Evolutionary conservation across 2,113 vertebrate genomes (phyloP).

Genomic region (Phasianus colchicus): DNA sequence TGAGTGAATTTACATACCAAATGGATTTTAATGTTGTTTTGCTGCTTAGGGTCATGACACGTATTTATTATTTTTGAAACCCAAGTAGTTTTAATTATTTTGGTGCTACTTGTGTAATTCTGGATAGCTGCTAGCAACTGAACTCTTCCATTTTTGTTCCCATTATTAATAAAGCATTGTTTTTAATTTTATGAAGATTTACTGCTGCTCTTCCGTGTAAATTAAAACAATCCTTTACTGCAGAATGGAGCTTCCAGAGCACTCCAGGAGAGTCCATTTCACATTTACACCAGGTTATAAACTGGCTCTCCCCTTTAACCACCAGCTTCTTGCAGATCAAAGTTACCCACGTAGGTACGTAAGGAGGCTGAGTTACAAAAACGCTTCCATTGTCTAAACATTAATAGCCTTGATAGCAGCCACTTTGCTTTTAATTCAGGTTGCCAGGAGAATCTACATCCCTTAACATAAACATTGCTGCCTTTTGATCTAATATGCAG

Average conservation of each 20-base stretch:
- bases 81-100: constrained; percentile 81
- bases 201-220: constrained; percentile 63
- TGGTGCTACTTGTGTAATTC: constrained; percentile 68
- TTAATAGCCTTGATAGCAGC: background rate
- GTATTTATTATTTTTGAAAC: constrained; percentile 82
- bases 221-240: constrained; percentile 70
- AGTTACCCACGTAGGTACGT: background rate
- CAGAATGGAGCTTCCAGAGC: background rate
- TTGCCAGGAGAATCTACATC: background rate
- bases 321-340: background rate
- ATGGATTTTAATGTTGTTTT: constrained; percentile 81
- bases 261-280: background rate
- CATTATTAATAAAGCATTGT: constrained; percentile 75
- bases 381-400: background rate
- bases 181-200: constrained; percentile 78
- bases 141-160: constrained; percentile 68
- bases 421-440: background rate
- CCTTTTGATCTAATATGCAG: background rate
- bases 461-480: background rate
- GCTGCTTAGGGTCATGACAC: constrained; percentile 78
- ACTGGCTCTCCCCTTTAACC: background rate
- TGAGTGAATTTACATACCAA: constrained; percentile 78
- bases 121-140: constrained; percentile 74
- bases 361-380: background rate
- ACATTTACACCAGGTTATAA: background rate